These are phyloP conservation scores for Sciaenops ocellatus DNA, from an alignment of 2,797 vertebrate species.

Conservation along the genomic window DNA sequence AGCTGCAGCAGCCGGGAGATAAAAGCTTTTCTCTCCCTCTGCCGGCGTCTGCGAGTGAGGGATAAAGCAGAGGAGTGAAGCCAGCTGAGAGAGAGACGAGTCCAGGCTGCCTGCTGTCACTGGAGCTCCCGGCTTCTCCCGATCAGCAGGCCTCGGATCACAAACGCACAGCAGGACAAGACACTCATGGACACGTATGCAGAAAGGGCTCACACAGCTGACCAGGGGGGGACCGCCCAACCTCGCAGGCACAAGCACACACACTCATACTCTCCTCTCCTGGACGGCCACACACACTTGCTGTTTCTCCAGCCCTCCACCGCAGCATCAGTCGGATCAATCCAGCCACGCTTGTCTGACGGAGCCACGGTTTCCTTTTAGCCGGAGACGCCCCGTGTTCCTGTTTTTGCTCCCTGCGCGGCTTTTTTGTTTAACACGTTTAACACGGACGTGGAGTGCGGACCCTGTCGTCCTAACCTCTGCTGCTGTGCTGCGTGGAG, in stretches of 20 bases:
- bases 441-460: slow-evolving; percentile 23
- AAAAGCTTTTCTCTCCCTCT: slow-evolving; percentile 76
- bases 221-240: slow-evolving; percentile 68
- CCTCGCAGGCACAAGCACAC: slow-evolving; percentile 56
- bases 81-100: slow-evolving; percentile 65
- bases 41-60: slow-evolving; percentile 70
- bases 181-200: slow-evolving; percentile 56
- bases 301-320: slow-evolving; percentile 49
- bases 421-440: slow-evolving; percentile 46
- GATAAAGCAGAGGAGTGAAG: slow-evolving; percentile 66
- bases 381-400: slow-evolving; percentile 63
- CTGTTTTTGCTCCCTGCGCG: slow-evolving; percentile 17
- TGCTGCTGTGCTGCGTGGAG: slow-evolving; percentile 32
- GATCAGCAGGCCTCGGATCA: slow-evolving; percentile 68
- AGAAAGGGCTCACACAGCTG: slow-evolving; percentile 65
- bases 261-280: slow-evolving; percentile 39
- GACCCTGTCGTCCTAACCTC: slow-evolving; percentile 40
- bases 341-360: slow-evolving; percentile 67
- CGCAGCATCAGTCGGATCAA: slow-evolving; percentile 79
- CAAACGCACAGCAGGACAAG: slow-evolving; percentile 49
- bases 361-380: slow-evolving; percentile 59
- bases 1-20: slow-evolving; percentile 87
- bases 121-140: slow-evolving; percentile 73
- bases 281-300: slow-evolving; percentile 45
- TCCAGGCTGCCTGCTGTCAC: slow-evolving; percentile 68